Conservation (phyloP, 37 sponge, comb jelly and placozoan genomes). For the Tethya wilhelma region DNA sequence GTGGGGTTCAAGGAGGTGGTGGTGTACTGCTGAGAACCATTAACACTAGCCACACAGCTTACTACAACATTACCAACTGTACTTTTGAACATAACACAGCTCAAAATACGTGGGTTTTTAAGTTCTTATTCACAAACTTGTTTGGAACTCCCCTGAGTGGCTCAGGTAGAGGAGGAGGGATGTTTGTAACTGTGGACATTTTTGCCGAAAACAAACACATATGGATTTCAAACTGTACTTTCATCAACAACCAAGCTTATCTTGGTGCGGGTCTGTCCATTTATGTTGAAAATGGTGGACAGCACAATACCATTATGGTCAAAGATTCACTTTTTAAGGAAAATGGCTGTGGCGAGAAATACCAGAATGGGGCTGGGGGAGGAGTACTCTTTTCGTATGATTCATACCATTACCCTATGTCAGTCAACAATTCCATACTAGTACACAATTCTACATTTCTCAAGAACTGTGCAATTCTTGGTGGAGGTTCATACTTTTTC, state of each 20-base stretch:
- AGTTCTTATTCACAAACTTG: neutral
- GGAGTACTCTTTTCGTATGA: no score
- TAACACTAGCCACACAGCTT: neutral
- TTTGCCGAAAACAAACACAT: neutral
- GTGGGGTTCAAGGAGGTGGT: neutral
- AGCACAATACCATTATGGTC: neutral
- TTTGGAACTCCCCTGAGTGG: neutral
- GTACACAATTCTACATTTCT: no score
- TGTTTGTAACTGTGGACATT: neutral
- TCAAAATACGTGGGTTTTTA: neutral
- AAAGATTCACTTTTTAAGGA: neutral
- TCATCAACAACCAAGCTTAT: neutral
- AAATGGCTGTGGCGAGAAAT: neutral
- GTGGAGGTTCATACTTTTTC: constrained; percentile 10
- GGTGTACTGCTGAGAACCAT: neutral
- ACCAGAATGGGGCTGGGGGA: no score
- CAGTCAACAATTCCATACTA: no score
- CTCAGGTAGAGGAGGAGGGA: neutral
- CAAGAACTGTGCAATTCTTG: constrained; percentile 20
- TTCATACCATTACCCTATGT: no score
- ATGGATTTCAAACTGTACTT: neutral
- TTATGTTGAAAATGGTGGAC: neutral
- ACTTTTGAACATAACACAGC: neutral
- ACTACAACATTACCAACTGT: no score
- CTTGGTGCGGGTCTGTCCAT: constrained; percentile 10